Base-by-base conservation (phyloP, 2,113 vertebrate genomes). In the Acrocephalus arundinaceus region DNA sequence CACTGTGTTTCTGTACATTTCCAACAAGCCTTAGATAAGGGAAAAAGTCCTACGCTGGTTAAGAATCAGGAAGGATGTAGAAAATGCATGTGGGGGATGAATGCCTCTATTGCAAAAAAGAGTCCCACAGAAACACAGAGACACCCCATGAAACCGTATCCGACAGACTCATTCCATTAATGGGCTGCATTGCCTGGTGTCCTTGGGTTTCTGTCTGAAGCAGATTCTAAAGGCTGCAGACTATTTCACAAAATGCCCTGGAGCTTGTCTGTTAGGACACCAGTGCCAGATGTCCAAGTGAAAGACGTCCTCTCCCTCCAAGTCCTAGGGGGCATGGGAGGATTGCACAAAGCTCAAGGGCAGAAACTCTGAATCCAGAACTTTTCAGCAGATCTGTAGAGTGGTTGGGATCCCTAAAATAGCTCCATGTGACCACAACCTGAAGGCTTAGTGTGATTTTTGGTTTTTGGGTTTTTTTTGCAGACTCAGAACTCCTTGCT, bases 271-370 rank as follows among this genome's bases (percentile, higher is more conserved):
- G 77, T 66, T 84, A 63, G 94, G 79, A 94, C 63, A 74, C 33
- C n/a, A 39, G 61, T 74, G 83, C 91, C 95, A 95, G 94, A 94
- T 95, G 95, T 77, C 84, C 91, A 31, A 94, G 86, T 78, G 89
- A 95, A 92, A 96, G 76, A 90, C 0, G 0, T 87, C 48, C 39
- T 89, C 68, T 95, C 86, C 63, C 73, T 94, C 76, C 76, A 89
- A 92, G 79, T 90, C 86, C 72, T 89, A 81, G 94, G 94, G 93
- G 89, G 73, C 90, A 21, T 45, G 89, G 52, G 48, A 93, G 57
- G 80, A 93, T 96, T 96, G 89, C 94, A 87, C 76, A 97, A 95
- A 84, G 65, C 95, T 89, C 28, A 3, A 92, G 93, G 92, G 90
- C 94, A 87, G 76, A 84, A 74, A 81, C 45, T 28, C 68, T 89